Evolutionary conservation across 2,888 invertebrate genomes (phyloP).

Genomic region (Steromphala cineraria): DNA sequence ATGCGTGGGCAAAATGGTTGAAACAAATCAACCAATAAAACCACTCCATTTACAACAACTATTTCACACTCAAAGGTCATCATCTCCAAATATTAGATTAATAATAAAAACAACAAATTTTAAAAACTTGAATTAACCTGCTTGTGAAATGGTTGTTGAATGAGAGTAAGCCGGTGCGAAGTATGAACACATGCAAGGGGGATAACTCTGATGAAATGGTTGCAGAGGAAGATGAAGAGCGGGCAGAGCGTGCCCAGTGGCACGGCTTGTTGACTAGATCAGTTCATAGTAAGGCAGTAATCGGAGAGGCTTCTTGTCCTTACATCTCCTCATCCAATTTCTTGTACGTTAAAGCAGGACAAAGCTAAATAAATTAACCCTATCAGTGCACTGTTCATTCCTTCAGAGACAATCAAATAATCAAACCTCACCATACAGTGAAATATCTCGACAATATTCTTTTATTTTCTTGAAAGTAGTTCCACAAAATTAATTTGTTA

Average conservation of each 20-base stretch:
- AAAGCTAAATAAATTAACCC: too few species aligned
- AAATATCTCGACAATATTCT: too few species aligned
- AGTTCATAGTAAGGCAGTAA: too few species aligned
- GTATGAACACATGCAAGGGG: conserved; percentile 14
- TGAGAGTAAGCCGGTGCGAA: not conserved
- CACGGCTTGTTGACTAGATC: not conserved
- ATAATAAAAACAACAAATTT: not conserved
- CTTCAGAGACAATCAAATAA: too few species aligned
- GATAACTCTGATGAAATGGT: conserved; percentile 13
- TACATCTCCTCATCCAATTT: too few species aligned
- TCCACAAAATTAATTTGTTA: too few species aligned
- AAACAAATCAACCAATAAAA: not conserved
- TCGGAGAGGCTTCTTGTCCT: too few species aligned
- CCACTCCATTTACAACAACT: not conserved
- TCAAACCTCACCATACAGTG: too few species aligned
- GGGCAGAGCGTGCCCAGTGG: not conserved
- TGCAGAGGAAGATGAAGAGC: not conserved
- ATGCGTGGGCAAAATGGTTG: not conserved
- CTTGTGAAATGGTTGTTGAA: not conserved
- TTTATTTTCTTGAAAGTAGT: too few species aligned
- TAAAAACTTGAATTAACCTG: not conserved
- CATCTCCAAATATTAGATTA: not conserved
- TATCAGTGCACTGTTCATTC: too few species aligned
- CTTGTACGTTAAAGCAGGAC: too few species aligned
- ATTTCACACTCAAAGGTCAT: not conserved